Conservation (phyloP, 2,113 vertebrate species). For the Neopipo cinnamomea region DNA sequence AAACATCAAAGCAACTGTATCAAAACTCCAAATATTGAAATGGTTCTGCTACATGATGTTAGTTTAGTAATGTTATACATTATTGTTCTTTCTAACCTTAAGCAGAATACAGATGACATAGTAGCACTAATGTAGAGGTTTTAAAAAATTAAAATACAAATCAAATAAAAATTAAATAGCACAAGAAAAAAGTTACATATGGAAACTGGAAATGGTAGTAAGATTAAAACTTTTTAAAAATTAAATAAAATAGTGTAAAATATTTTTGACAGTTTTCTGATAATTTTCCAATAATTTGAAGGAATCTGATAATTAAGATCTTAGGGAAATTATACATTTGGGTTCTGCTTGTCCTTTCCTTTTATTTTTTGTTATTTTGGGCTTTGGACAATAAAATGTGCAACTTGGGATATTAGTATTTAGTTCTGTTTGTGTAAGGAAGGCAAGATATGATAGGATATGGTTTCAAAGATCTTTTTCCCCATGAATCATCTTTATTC, state of each 20-base stretch:
- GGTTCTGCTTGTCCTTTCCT: neutral
- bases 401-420: neutral
- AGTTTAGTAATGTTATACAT: neutral
- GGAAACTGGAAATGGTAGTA: neutral
- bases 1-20: neutral
- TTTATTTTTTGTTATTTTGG: neutral
- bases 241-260: neutral
- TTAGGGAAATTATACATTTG: neutral
- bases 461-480: neutral
- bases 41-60: neutral
- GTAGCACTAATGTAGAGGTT: neutral
- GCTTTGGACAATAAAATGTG: neutral
- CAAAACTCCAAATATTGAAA: neutral
- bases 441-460: neutral
- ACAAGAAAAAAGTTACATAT: neutral
- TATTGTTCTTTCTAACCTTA: neutral
- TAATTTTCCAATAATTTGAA: neutral
- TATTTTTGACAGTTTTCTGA: neutral
- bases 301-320: neutral
- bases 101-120: neutral
- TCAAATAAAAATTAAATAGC: neutral
- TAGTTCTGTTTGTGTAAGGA: neutral
- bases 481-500: neutral
- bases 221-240: neutral
- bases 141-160: neutral